Evolutionary conservation across 1,140 invertebrate species (phyloP).

Genomic region (Campoletis sonorensis): DNA sequence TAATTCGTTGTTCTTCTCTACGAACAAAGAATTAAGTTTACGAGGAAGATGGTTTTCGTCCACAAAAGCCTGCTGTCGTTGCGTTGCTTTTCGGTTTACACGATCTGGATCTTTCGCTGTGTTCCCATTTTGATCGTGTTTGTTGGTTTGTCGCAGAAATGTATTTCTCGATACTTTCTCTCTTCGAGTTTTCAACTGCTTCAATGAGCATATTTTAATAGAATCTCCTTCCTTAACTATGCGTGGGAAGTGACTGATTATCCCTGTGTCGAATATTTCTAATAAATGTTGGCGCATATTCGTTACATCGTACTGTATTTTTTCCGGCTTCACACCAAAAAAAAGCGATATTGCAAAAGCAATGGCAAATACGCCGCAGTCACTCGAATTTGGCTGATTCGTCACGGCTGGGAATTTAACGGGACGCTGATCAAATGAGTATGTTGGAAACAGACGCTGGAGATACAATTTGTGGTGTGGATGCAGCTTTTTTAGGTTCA

Average conservation of each 20-base stretch:
- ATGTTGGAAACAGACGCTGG: background rate
- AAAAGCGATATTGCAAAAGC: background rate
- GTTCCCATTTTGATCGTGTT: background rate
- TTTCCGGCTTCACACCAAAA: background rate
- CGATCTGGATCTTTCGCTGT: background rate
- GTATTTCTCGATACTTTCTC: background rate
- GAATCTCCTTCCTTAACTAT: background rate
- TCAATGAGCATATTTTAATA: background rate
- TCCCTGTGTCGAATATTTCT: background rate
- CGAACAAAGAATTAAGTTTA: too few relatives aligned
- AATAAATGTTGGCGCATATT: background rate
- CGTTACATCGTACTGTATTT: background rate
- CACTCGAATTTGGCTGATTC: background rate
- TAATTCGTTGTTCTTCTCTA: too few relatives aligned
- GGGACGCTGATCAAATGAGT: background rate
- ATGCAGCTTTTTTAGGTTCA: background rate
- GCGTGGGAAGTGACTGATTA: background rate
- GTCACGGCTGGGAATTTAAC: background rate
- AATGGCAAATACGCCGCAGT: constrained; percentile 4
- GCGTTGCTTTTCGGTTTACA: too few relatives aligned
- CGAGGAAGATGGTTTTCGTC: too few relatives aligned
- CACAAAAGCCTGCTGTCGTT: too few relatives aligned
- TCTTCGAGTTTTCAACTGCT: background rate
- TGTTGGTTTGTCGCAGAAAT: background rate
- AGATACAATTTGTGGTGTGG: background rate